Base-by-base conservation (phyloP, 2,113 vertebrate species). In the Anarhynchus alexandrinus region DNA sequence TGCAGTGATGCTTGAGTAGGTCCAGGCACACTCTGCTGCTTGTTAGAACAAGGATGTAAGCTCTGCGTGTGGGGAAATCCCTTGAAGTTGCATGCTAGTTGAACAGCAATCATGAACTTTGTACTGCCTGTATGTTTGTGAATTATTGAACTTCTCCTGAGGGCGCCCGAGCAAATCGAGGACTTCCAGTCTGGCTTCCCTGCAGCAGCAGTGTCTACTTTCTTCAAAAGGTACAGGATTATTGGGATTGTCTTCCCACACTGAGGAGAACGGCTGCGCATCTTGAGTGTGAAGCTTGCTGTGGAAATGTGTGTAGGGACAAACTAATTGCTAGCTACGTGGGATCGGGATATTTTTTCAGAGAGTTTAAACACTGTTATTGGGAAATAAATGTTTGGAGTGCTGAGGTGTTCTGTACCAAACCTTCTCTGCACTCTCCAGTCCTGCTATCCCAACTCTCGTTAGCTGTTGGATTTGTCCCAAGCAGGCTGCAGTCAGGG, bases 291-390 rank as follows among this genome's bases (percentile, higher is more conserved):
- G 21, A 30, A 76, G 15, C 62, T 89, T 21, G 40, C 34, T 70
- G 42, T 77, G 61, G 18, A 76, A 22, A 13, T 12, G 8, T 5
- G 23, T 13, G 13, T 13, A 25, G 47, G 42, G 65, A 30, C 15
- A 62, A 52, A 9, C 14, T 57, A 25, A 15, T 22, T 20, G 42
- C 70, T 91, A 81, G 27, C 23, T 20, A 5, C 40, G 12, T 61
- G 49, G 66, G 54, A 11, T 4, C 6, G 23, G n/a, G 29, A 1
- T 51, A 8, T 80, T 65, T 86, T 57, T 36, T 77, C 1, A 1
- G 26, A 2, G 4, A 2, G 4, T 30, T 51, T 25, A 32, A 80
- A n/a, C 13, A 3, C 40, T 3, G 1, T 43, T 69, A 17, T 9
- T 73, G 22, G 88, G 54, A 76, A 67, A 57, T 2, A 49, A 87